Evolutionary conservation across 2,888 invertebrate species (phyloP).

Genomic region (Caenorhabditis sinica): DNA sequence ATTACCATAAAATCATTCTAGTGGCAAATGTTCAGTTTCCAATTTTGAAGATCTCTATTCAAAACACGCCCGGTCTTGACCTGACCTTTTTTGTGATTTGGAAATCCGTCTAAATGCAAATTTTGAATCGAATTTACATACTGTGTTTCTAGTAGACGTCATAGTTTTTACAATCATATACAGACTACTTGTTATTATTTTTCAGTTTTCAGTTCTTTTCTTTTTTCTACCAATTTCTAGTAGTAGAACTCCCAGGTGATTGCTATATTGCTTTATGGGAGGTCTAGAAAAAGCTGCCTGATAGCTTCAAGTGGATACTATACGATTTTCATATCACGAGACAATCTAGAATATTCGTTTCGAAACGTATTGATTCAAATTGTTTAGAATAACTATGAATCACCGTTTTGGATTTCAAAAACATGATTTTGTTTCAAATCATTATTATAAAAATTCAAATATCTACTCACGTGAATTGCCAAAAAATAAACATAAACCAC

Average conservation of each 20-base stretch:
- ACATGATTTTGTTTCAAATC: background rate
- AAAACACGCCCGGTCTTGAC: slow-evolving; percentile 7
- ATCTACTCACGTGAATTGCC: background rate
- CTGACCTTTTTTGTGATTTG: slow-evolving; percentile 26
- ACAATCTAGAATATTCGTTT: no score
- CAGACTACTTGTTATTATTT: background rate
- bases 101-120: slow-evolving; percentile 60
- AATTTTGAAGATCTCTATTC: slow-evolving; percentile 28
- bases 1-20: background rate
- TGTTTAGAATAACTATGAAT: no score
- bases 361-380: no score
- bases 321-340: background rate
- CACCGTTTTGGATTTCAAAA: background rate
- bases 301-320: background rate
- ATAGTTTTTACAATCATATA: background rate
- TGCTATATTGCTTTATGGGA: background rate
- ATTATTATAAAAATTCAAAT: background rate
- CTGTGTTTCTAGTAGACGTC: slow-evolving; percentile 27
- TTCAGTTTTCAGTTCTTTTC: background rate
- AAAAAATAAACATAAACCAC: slow-evolving; percentile 17
- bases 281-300: no score
- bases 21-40: background rate
- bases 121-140: background rate
- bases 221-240: background rate
- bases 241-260: background rate